Percentiles rank a stretch among this genome's conserved stretches.
Conservation (phyloP, 2,888 invertebrate species). For the Synergus laeviventris region DNA sequence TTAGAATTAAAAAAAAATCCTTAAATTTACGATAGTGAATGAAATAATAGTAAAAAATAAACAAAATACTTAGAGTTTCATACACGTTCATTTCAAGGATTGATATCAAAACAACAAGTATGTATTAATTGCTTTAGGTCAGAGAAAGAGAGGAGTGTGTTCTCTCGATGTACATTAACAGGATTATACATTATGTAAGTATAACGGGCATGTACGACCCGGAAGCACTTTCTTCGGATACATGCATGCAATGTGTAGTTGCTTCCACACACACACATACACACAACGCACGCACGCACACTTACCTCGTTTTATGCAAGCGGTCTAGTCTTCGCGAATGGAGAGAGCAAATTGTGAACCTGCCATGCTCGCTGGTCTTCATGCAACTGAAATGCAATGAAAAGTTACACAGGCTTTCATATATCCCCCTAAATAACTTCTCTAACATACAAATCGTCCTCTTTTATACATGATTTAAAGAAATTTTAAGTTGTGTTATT, state of each 20-base stretch:
- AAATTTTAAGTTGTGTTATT: no score
- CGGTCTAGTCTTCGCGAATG: slow-evolving; percentile 43
- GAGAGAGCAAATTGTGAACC: slow-evolving; percentile 52
- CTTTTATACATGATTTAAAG: background rate
- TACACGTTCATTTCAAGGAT: no score
- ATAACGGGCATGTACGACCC: slow-evolving; percentile 52
- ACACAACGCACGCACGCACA: no score
- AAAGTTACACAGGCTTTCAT: slow-evolving; percentile 52
- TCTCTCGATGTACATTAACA: slow-evolving; percentile 29
- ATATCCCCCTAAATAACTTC: slow-evolving; percentile 63
- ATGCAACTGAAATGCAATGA: slow-evolving; percentile 65
- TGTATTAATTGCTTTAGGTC: no score
- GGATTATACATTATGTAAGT: slow-evolving; percentile 17
- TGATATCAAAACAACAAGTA: no score
- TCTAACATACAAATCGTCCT: slow-evolving; percentile 43
- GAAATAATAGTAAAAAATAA: no score
- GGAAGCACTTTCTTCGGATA: slow-evolving; percentile 69
- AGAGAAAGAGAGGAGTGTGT: slow-evolving; percentile 19
- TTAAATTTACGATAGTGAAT: no score
- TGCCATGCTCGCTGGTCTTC: slow-evolving; percentile 49
- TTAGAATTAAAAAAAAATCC: no score
- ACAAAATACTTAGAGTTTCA: no score
- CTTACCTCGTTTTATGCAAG: slow-evolving; percentile 42
- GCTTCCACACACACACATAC: slow-evolving; percentile 41
- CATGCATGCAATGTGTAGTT: slow-evolving; percentile 56